Percentiles rank a stretch among this genome's conserved stretches.
Conservation (phyloP, 2,113 vertebrate species). For the Limanda limanda region DNA sequence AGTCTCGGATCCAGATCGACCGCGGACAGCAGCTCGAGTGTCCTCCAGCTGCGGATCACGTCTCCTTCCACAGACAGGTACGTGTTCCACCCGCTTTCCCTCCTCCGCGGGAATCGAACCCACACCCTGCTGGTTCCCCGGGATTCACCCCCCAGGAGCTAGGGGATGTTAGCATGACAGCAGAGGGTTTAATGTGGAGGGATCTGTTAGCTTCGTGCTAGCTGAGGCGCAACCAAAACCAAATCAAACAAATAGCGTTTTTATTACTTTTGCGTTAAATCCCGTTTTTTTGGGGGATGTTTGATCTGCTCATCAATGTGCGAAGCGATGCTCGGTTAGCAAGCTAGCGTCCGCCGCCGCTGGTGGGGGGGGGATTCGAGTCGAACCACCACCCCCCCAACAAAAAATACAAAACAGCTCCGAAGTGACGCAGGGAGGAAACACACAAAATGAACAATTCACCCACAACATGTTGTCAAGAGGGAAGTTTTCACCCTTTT, state of each 20-base stretch:
- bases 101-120: not conserved
- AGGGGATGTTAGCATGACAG: slow-evolving; percentile 29
- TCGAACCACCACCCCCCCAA: not conserved
- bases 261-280: not conserved
- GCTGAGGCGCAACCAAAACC: slow-evolving; percentile 16
- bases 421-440: slow-evolving; percentile 4
- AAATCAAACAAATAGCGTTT: not conserved
- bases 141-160: no score
- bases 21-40: slow-evolving; percentile 39
- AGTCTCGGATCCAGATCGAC: slow-evolving; percentile 53
- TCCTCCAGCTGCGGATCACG: slow-evolving; percentile 45
- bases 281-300: not conserved
- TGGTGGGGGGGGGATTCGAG: slow-evolving; percentile 25
- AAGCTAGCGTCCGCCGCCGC: slow-evolving; percentile 56
- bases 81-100: slow-evolving; percentile 11
- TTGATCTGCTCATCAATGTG: not conserved
- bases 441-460: not conserved
- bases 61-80: slow-evolving; percentile 48
- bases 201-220: slow-evolving; percentile 50
- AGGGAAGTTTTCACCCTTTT: no score
- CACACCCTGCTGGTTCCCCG: no score
- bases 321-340: slow-evolving; percentile 33
- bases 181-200: slow-evolving; percentile 37
- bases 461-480: not conserved
- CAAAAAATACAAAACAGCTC: slow-evolving; percentile 5